Evolutionary conservation across 2,888 invertebrate genomes (phyloP).

Genomic region (Argyra leucocephala): DNA sequence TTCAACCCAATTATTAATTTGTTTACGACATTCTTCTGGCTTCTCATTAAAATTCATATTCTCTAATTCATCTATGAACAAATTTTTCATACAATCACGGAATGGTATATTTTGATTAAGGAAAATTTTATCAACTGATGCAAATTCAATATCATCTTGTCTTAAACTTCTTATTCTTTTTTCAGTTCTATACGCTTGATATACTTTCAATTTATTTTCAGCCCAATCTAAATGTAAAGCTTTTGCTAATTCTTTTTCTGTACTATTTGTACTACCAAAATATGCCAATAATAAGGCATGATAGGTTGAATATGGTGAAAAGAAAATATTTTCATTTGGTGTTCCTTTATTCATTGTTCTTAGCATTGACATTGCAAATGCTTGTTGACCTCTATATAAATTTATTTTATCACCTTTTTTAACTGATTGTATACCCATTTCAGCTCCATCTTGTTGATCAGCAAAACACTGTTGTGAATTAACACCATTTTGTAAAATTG

Average conservation of each 20-base stretch:
- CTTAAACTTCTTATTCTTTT: conserved; percentile 49
- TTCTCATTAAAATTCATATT: conserved; percentile 54
- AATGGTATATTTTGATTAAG: conserved; percentile 43
- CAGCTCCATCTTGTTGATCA: no score
- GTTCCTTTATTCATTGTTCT: conserved; percentile 56
- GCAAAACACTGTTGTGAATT: no score
- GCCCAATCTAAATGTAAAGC: conserved; percentile 37
- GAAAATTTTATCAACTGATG: conserved; percentile 68
- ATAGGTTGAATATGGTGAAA: conserved; percentile 79
- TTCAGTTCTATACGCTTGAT: conserved; percentile 64
- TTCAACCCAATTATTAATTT: conserved; percentile 72
- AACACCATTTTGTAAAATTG: no score
- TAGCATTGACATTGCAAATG: conserved; percentile 62
- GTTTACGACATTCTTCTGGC: conserved; percentile 49
- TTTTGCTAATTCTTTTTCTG: conserved; percentile 47
- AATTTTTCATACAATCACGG: conserved; percentile 55
- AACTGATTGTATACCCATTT: no score
- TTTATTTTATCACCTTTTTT: conserved; percentile 20
- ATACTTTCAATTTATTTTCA: conserved; percentile 58
- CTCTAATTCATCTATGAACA: conserved; percentile 58
- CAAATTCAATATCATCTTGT: conserved; percentile 59
- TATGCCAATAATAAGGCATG: conserved; percentile 70
- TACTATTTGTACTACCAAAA: conserved; percentile 62
- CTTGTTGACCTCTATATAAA: conserved; percentile 53
- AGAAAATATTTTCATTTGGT: conserved; percentile 68